A percentile compares a stretch with the other conserved stretches of the same genome.
phyloP scores from a whole-genome alignment of 2,888 invertebrate species.

The Ceratothoa steindachneri region DNA sequence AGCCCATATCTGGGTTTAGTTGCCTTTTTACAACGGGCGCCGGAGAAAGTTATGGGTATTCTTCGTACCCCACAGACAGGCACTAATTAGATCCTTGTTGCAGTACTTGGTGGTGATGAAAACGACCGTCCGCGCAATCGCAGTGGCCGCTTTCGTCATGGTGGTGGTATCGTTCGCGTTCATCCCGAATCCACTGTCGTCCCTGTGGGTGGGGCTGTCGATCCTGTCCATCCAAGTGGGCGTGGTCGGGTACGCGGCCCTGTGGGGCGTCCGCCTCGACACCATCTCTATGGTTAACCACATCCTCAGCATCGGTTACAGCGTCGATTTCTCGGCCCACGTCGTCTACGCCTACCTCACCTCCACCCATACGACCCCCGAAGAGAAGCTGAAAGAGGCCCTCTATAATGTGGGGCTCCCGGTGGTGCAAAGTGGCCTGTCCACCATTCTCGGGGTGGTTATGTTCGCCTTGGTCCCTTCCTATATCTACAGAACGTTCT shows the following conservation, averaged over 20 bases:
- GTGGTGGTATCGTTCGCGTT: slow-evolving; percentile 89
- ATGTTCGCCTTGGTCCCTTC: slow-evolving; percentile 83
- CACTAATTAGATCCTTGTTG: not conserved
- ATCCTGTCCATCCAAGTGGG: slow-evolving; percentile 90
- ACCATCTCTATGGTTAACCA: slow-evolving; percentile 95
- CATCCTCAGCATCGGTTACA: slow-evolving; percentile 80
- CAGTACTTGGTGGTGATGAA: slow-evolving; percentile 83
- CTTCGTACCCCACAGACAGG: no score
- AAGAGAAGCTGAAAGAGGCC: slow-evolving; percentile 51
- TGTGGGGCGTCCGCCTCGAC: slow-evolving; percentile 90
- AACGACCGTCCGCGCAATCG: slow-evolving; percentile 80
- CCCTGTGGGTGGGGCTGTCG: slow-evolving; percentile 90
- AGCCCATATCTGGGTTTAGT: not conserved
- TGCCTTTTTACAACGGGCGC: not conserved
- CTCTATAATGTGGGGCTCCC: slow-evolving; percentile 55
- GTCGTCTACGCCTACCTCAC: slow-evolving; percentile 55
- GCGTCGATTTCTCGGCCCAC: slow-evolving; percentile 52
- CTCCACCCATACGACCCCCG: slow-evolving; percentile 45
- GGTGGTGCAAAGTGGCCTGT: slow-evolving; percentile 76
- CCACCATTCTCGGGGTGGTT: slow-evolving; percentile 82
- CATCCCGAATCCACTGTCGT: slow-evolving; percentile 85
- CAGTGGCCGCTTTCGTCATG: slow-evolving; percentile 86
- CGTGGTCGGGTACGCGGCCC: slow-evolving; percentile 91
- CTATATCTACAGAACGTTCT: slow-evolving; percentile 68
- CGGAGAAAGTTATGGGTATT: not conserved